These are phyloP conservation scores for Polypedilum pembai DNA, from an alignment of 1,140 invertebrate species.

Conservation along the genomic window DNA sequence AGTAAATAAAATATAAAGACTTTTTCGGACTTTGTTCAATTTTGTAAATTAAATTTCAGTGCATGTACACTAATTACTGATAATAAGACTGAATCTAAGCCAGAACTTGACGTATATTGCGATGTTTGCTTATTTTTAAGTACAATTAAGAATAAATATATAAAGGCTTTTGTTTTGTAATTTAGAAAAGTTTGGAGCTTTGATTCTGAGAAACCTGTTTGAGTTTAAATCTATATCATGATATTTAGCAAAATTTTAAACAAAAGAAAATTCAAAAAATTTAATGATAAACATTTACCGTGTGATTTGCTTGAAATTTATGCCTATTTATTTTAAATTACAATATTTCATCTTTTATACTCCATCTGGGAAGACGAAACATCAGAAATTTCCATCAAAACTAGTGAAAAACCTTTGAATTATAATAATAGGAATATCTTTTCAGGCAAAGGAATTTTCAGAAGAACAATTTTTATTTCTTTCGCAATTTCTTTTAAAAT, in stretches of 20 bases:
- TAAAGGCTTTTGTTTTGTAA: not conserved
- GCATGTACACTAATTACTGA: not conserved
- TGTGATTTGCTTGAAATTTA: no score
- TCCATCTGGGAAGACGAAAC: not conserved
- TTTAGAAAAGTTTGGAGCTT: not conserved
- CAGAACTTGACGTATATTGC: not conserved
- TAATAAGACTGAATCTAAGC: not conserved
- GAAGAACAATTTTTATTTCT: no score
- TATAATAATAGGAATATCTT: no score
- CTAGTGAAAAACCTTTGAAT: not conserved
- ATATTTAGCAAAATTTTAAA: not conserved
- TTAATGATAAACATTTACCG: not conserved
- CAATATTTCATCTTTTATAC: no score
- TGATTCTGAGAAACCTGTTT: not conserved
- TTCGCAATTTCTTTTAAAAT: no score
- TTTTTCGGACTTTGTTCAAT: not conserved
- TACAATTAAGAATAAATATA: not conserved
- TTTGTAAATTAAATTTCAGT: not conserved
- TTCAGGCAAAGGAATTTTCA: no score
- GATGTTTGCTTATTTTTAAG: not conserved
- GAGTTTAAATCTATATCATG: no score
- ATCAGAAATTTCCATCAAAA: not conserved
- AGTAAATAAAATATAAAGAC: not conserved
- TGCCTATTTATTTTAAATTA: no score
- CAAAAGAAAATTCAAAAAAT: not conserved